Evolutionary conservation across 2,888 invertebrate species (phyloP).

Genomic region (Macrosiphum euphorbiae): DNA sequence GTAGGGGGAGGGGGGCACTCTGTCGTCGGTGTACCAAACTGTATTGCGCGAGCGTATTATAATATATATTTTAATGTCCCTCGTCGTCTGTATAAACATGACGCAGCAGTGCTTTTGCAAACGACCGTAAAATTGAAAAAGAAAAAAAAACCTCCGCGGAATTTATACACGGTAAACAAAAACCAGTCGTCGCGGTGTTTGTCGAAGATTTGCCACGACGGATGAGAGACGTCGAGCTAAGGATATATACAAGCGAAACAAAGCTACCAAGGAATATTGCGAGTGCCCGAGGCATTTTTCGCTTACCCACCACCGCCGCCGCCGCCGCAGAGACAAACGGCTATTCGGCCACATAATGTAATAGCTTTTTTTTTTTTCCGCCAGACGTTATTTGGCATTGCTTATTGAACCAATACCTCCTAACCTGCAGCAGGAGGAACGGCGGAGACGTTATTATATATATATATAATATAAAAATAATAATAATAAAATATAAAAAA

Average conservation of each 20-base stretch:
- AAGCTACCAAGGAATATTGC: background rate
- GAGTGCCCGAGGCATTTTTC: background rate
- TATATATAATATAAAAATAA: background rate
- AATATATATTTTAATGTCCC: background rate
- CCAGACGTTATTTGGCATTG: background rate
- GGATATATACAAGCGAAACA: background rate
- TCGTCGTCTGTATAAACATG: background rate
- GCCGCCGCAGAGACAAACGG: background rate
- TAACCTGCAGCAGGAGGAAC: background rate
- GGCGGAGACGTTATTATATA: background rate
- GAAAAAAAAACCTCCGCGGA: background rate
- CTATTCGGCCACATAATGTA: background rate
- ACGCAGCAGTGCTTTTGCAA: background rate
- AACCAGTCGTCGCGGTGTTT: background rate
- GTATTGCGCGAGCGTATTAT: background rate
- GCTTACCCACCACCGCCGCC: background rate
- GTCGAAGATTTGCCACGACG: background rate
- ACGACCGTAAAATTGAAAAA: background rate
- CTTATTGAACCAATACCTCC: background rate
- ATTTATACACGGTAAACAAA: background rate
- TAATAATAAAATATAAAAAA: background rate
- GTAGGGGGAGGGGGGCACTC: background rate
- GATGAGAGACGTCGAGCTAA: background rate
- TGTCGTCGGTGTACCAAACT: background rate
- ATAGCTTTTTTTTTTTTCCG: background rate